A percentile compares a stretch with the other conserved stretches of the same genome.
Conservation (phyloP, 2,113 vertebrate species). For the Hyperopisus bebe region DNA sequence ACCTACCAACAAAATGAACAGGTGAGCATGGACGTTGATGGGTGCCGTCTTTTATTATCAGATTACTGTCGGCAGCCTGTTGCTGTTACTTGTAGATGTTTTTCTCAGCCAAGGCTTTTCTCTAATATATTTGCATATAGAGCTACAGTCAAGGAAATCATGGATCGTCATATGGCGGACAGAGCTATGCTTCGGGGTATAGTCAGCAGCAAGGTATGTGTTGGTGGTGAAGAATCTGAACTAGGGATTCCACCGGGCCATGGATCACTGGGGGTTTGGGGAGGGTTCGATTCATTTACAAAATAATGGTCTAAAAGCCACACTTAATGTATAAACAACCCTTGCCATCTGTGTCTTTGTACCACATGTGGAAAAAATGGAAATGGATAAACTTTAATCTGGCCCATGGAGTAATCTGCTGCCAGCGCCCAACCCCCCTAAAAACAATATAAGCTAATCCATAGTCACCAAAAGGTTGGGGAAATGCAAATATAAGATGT, state of each 20-base stretch:
- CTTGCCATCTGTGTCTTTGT: too few species aligned
- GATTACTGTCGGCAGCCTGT: neutral
- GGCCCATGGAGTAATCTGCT: neutral
- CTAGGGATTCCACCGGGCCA: neutral
- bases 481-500: neutral
- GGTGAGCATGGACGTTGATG: conserved; percentile 52
- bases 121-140: conserved; percentile 34
- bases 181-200: conserved; percentile 53
- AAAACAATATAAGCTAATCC: neutral
- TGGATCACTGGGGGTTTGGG: too few species aligned
- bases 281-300: neutral
- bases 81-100: neutral
- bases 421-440: neutral
- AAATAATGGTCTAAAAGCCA: neutral
- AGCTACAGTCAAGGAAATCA: conserved; percentile 63
- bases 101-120: neutral
- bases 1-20: conserved; percentile 70
- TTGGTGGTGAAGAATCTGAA: neutral
- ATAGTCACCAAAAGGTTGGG: neutral
- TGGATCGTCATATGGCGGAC: conserved; percentile 45
- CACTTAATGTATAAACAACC: neutral
- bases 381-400: neutral
- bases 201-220: conserved; percentile 55
- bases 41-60: neutral
- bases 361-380: too few species aligned